Percentiles rank a stretch among this genome's conserved stretches.
Conservation (phyloP, 2,888 invertebrate genomes). For the Blastobasis adustella region DNA sequence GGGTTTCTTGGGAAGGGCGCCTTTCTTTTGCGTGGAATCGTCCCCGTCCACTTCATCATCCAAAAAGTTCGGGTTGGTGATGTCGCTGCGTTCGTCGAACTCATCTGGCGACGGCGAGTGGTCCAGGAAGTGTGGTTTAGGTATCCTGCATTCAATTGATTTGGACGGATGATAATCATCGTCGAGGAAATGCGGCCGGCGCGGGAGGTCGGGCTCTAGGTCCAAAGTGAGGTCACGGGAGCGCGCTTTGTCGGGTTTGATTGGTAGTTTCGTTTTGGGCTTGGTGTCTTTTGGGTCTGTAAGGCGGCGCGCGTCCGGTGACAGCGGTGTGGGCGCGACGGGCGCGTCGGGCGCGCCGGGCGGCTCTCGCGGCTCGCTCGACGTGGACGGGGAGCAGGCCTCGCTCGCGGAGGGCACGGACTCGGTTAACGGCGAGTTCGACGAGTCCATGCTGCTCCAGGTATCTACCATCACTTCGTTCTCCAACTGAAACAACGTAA, state of each 20-base stretch:
- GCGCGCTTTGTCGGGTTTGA: constrained; percentile 48
- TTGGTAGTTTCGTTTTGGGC: constrained; percentile 30
- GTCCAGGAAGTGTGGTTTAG: constrained; percentile 70
- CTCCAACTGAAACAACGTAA: constrained; percentile 69
- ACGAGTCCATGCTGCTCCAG: constrained; percentile 74
- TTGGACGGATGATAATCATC: constrained; percentile 76
- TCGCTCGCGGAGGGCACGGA: constrained; percentile 69
- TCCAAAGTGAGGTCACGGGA: constrained; percentile 58
- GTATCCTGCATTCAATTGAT: constrained; percentile 67
- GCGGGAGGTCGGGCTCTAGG: constrained; percentile 50
- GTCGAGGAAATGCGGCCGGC: constrained; percentile 77
- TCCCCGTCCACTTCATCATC: constrained; percentile 63
- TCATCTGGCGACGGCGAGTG: constrained; percentile 70
- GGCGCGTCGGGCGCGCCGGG: constrained; percentile 36
- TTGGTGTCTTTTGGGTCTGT: constrained; percentile 50
- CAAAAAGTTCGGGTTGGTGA: constrained; percentile 65
- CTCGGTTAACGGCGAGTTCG: constrained; percentile 69
- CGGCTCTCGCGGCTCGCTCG: constrained; percentile 50
- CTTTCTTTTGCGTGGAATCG: constrained; percentile 54
- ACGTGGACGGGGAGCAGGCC: constrained; percentile 66
- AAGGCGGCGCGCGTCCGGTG: constrained; percentile 51
- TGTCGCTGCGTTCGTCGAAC: constrained; percentile 65
- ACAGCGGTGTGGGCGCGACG: constrained; percentile 44
- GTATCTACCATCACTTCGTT: constrained; percentile 74
- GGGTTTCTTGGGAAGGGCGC: constrained; percentile 56